These are phyloP conservation scores for Anthopleura xanthogrammica DNA, from an alignment of 92 coral and sea anemone species.

Conservation along the genomic window DNA sequence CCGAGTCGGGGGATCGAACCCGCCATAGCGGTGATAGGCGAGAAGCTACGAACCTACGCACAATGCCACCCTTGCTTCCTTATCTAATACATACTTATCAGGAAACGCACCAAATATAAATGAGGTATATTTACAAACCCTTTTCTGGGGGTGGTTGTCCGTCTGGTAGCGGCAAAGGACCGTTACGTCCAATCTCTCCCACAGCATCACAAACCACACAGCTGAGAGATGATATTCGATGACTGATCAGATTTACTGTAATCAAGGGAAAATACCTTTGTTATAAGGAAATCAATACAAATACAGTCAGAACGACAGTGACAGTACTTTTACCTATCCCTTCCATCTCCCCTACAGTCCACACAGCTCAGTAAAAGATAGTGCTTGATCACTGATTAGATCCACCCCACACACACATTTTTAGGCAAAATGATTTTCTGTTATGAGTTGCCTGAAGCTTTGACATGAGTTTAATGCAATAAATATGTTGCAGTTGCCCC, in stretches of 20 bases:
- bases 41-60: too few species aligned
- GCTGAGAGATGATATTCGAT: conserved; percentile 59
- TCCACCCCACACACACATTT: too few species aligned
- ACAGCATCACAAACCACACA: conserved; percentile 82
- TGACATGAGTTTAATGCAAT: too few species aligned
- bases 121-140: conserved; percentile 29
- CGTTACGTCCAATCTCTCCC: conserved; percentile 90
- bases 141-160: conserved; percentile 43
- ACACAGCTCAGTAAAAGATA: too few species aligned
- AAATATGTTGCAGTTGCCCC: too few species aligned
- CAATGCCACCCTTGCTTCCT: too few species aligned
- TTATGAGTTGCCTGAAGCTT: too few species aligned
- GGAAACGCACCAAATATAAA: not conserved
- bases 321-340: not conserved
- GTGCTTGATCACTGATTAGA: too few species aligned
- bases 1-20: too few species aligned
- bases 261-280: not conserved
- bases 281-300: not conserved
- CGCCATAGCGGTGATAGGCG: too few species aligned
- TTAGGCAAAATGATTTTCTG: too few species aligned
- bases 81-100: not conserved
- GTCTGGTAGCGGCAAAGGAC: conserved; percentile 79
- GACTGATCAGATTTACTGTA: conserved; percentile 51
- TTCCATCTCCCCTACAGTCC: too few species aligned
- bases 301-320: not conserved